Evolutionary conservation across 2,888 invertebrate genomes (phyloP).

Genomic region (Drosophila tripunctata): DNA sequence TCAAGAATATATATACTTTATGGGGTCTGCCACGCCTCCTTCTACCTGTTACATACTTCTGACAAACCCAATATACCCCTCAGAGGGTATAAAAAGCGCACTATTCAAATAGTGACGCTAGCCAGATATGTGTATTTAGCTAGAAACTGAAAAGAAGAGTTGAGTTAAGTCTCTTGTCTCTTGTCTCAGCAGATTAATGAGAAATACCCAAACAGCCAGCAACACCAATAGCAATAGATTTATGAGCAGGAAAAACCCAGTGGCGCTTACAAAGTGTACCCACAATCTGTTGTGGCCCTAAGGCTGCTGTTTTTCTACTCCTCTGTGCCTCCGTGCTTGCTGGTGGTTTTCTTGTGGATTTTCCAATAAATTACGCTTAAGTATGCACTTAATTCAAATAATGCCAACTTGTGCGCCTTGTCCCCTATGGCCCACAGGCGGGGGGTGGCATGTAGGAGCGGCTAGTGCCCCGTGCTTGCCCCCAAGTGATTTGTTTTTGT

Average conservation of each 20-base stretch:
- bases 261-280: conserved; percentile 37
- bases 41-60: too few relatives aligned
- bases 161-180: conserved; percentile 6
- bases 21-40: too few relatives aligned
- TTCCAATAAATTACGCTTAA: conserved; percentile 80
- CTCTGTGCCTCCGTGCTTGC: conserved; percentile 1
- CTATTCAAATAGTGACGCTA: conserved; percentile 65
- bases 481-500: conserved; percentile 78
- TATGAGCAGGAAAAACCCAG: conserved; percentile 47
- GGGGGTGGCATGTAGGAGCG: background rate
- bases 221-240: conserved; percentile 59
- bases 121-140: conserved; percentile 20
- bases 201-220: conserved; percentile 5
- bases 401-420: conserved; percentile 57
- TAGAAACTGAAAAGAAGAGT: conserved; percentile 40
- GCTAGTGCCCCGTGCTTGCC: conserved; percentile 39
- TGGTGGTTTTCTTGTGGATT: conserved; percentile 67
- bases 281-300: conserved; percentile 41
- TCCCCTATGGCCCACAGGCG: conserved; percentile 2
- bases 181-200: conserved; percentile 67
- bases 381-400: conserved; percentile 80
- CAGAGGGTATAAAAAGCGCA: too few relatives aligned
- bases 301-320: conserved; percentile 10
- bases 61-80: too few relatives aligned
- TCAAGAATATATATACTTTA: too few relatives aligned